A percentile compares a stretch with the other conserved stretches of the same genome.
phyloP scores from a whole-genome alignment of 2,797 vertebrate genomes.

The Mallotus villosus region DNA sequence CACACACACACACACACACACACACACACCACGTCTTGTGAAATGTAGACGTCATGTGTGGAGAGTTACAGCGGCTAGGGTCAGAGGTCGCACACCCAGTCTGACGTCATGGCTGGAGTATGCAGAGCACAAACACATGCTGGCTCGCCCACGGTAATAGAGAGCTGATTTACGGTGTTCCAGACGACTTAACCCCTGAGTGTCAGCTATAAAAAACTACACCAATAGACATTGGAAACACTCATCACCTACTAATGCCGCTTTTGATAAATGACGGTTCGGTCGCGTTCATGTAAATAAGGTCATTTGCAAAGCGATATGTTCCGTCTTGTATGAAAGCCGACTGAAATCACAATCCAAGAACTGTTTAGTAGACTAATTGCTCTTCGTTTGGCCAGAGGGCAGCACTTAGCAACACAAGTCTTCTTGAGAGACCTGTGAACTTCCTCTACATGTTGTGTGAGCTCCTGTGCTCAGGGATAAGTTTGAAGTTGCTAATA shows the following conservation, averaged over 20 bases:
- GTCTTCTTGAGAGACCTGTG: too few species aligned
- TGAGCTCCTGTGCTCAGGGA: too few species aligned
- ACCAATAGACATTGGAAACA: conserved; percentile 32
- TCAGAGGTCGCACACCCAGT: conserved; percentile 58
- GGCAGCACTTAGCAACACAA: too few species aligned
- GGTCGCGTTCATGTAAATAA: conserved; percentile 22
- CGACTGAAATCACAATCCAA: too few species aligned
- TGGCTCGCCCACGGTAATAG: conserved; percentile 41
- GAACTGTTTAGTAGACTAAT: background rate
- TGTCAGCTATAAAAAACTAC: conserved; percentile 49
- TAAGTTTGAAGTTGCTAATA: too few species aligned
- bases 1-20: background rate
- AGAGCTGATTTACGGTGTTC: conserved; percentile 48
- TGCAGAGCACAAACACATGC: conserved; percentile 57
- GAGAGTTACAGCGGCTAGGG: conserved; percentile 53
- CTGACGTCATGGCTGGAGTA: conserved; percentile 66
- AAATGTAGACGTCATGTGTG: conserved; percentile 32
- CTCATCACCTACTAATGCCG: conserved; percentile 32
- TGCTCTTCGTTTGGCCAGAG: too few species aligned
- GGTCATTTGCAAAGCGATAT: too few species aligned
- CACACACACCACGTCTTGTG: background rate
- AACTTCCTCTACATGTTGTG: too few species aligned
- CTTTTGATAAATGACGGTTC: conserved; percentile 30
- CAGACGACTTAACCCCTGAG: conserved; percentile 52
- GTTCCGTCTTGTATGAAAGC: too few species aligned